Evolutionary conservation across 2,888 invertebrate species (phyloP).

Genomic region (Megastigmus dorsalis): DNA sequence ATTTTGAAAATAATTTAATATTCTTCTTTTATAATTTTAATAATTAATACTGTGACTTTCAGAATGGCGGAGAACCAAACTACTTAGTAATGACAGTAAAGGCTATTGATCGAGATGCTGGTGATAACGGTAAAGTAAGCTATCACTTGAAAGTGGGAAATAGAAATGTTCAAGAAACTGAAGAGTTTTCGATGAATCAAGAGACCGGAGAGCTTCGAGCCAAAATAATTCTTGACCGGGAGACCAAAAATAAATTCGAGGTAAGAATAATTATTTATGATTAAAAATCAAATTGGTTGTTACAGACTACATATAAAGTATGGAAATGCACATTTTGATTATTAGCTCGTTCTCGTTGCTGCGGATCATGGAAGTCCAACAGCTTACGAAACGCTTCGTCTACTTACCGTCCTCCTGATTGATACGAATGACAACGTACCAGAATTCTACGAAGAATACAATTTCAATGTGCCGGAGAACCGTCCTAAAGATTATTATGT

Average conservation of each 20-base stretch:
- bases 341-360: constrained; percentile 85
- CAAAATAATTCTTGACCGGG: constrained; percentile 86
- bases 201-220: constrained; percentile 88
- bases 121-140: constrained; percentile 88
- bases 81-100: constrained; percentile 87
- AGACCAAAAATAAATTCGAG: constrained; percentile 81
- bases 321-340: not conserved
- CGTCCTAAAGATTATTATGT: constrained; percentile 70
- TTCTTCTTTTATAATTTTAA: not conserved
- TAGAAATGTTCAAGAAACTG: constrained; percentile 85
- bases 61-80: constrained; percentile 85
- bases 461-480: constrained; percentile 85
- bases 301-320: too few species aligned
- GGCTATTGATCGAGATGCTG: constrained; percentile 88
- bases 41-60: constrained; percentile 59
- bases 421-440: constrained; percentile 90
- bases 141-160: constrained; percentile 89
- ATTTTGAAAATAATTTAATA: too few species aligned
- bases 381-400: constrained; percentile 85
- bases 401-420: constrained; percentile 84
- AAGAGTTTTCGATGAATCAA: constrained; percentile 87
- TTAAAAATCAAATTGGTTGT: not conserved
- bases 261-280: constrained; percentile 67
- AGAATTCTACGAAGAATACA: constrained; percentile 83
- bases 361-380: constrained; percentile 89